Base-by-base conservation (phyloP, 30 jellyfish, hydroid and myxozoan genomes). In the Turritopsis dohrnii region DNA sequence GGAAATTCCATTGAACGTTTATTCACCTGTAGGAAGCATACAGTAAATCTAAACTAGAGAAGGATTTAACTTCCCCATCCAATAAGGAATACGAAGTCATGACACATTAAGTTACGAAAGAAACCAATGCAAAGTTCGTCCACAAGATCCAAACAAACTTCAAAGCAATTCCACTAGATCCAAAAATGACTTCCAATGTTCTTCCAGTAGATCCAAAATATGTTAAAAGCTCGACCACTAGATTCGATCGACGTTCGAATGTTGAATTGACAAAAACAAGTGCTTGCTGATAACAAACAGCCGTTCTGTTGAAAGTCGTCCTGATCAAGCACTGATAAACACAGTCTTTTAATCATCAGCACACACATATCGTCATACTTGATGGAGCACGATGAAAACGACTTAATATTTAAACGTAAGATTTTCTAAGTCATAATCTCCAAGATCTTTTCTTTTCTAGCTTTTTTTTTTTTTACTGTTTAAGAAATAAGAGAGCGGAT, bases 11-110 rank as follows among this genome's bases (percentile, higher is more conserved):
- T n/a, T n/a, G n/a, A n/a, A n/a, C n/a, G n/a, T n/a, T n/a, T n/a
- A 74, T 25, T 74, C 9, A 74, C 54, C 83, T 25, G 66, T 74
- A 74, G 9, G 25, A 21, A n/a, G 66, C 66, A 25, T 30, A 74
- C 8, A 74, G 13, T 28, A 74, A 19, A 28, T 74, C 66, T n/a
- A 74, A 18, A 22, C 66, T 66, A n/a, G 76, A 66, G 76, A 66
- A 66, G 30, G 76, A 66, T 66, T 66, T 66, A 5, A 25, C 30
- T 8, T 66, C 76, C 8, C 30, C 30, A 25, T 66, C 28, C 60
- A 41, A 13, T 41, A 41, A 41, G 9, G 60, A 41, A 25, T 25
- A 66, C 17, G 76, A 66, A 17, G 76, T 41, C 60, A 41, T 41
- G 60, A 41, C 60, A 41, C 60, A 41, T 3, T 41, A 41, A 41